A percentile compares a stretch with the other conserved stretches of the same genome.
Evolutionary conservation across 2,888 invertebrate genomes (phyloP).

Genomic region (Scaptomyza reducta): DNA sequence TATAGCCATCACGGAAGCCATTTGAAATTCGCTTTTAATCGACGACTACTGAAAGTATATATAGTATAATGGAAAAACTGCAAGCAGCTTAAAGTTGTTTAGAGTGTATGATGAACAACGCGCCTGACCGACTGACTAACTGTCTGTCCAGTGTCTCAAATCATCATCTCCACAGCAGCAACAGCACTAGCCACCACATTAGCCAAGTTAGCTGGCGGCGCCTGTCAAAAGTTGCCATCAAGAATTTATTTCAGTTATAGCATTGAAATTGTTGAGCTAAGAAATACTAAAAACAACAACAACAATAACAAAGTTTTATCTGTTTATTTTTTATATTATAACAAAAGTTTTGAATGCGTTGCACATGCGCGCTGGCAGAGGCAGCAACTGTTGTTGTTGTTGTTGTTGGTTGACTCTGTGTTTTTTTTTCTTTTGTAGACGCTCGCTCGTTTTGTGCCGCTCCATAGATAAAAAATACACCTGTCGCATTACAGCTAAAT

Average conservation of each 20-base stretch:
- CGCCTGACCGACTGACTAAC: conserved; percentile 9
- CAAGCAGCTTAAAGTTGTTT: conserved; percentile 53
- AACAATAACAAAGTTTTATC: conserved; percentile 24
- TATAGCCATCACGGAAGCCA: conserved; percentile 63
- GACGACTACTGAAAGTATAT: conserved; percentile 56
- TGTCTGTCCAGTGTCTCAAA: conserved; percentile 6
- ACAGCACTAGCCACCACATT: conserved; percentile 1
- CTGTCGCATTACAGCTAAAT: conserved; percentile 84
- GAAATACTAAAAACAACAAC: conserved; percentile 16
- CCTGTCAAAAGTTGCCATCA: conserved; percentile 72
- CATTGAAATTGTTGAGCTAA: conserved; percentile 66
- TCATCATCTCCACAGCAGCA: conserved; percentile 4
- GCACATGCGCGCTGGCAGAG: conserved; percentile 63
- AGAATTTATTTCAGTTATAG: conserved; percentile 69
- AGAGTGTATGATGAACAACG: conserved; percentile 45
- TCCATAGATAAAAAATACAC: conserved; percentile 82
- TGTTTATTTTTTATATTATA: conserved; percentile 64
- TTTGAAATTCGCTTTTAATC: conserved; percentile 57
- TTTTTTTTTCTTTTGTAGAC: conserved; percentile 8
- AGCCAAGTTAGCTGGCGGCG: conserved; percentile 46
- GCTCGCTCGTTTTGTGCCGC: conserved; percentile 69
- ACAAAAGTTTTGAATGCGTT: conserved; percentile 70
- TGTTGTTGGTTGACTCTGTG: too few relatives aligned
- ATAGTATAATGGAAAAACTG: conserved; percentile 54
- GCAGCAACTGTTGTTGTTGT: conserved; percentile 15